Evolutionary conservation across 2,888 invertebrate species (phyloP).

Genomic region (Petrolisthes manimaculis): DNA sequence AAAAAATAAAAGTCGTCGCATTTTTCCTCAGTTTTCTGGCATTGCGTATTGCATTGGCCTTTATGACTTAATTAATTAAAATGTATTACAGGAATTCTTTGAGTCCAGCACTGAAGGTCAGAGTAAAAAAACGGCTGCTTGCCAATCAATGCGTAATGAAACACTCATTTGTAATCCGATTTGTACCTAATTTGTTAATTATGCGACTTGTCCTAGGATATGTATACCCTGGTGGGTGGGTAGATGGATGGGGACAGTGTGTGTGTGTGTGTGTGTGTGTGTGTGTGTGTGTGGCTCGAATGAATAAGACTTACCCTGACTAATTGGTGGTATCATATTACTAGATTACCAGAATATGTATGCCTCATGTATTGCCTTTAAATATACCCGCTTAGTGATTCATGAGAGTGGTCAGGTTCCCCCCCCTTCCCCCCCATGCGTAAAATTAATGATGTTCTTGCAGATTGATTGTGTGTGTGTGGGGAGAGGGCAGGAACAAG

Average conservation of each 20-base stretch:
- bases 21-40: constrained; percentile 13
- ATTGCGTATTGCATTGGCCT: constrained; percentile 24
- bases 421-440: no score
- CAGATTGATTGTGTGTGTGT: no score
- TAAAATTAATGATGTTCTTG: no score
- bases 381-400: no score
- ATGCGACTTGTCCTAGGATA: constrained; percentile 28
- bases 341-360: no score
- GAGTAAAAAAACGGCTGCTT: constrained; percentile 38
- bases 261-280: no score
- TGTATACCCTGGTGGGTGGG: not conserved
- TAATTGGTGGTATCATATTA: no score
- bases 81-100: constrained; percentile 42
- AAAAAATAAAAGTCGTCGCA: not conserved
- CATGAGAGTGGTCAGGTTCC: no score
- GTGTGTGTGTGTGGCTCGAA: no score
- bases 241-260: not conserved
- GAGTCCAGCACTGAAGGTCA: constrained; percentile 21
- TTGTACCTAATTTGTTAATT: constrained; percentile 51
- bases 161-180: constrained; percentile 47
- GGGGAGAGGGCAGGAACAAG: no score
- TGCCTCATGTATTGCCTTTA: no score
- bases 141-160: constrained; percentile 48
- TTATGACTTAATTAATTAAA: constrained; percentile 48
- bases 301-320: not conserved